A percentile compares a stretch with the other conserved stretches of the same genome.
Evolutionary conservation across 2,888 invertebrate species (phyloP).

Genomic region (Xestia xanthographa): DNA sequence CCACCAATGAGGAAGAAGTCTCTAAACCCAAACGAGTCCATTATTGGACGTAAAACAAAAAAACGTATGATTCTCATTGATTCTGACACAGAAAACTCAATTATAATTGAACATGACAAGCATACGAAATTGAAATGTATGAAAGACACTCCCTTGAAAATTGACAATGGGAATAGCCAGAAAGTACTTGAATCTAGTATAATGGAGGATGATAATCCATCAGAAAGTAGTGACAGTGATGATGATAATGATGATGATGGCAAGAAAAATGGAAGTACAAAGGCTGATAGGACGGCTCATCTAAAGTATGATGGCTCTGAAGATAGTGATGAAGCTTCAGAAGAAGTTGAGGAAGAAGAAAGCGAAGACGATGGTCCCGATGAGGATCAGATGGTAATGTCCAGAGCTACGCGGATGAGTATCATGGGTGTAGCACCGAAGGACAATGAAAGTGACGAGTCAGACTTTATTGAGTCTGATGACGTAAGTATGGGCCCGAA

Average conservation of each 20-base stretch:
- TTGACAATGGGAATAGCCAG: slow-evolving; percentile 58
- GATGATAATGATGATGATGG: slow-evolving; percentile 14
- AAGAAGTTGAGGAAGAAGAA: slow-evolving; percentile 53
- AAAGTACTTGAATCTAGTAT: slow-evolving; percentile 50
- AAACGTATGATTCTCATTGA: slow-evolving; percentile 83
- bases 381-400: slow-evolving; percentile 87
- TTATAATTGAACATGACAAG: slow-evolving; percentile 80
- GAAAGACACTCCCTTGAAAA: slow-evolving; percentile 83
- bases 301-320: slow-evolving; percentile 43
- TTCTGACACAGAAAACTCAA: slow-evolving; percentile 86
- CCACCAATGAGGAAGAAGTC: slow-evolving; percentile 70
- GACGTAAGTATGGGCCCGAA: slow-evolving; percentile 76
- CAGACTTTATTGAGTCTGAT: slow-evolving; percentile 87
- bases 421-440: slow-evolving; percentile 87
- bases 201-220: slow-evolving; percentile 37
- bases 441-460: slow-evolving; percentile 84
- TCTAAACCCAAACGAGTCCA: slow-evolving; percentile 71
- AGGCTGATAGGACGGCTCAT: slow-evolving; percentile 28
- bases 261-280: slow-evolving; percentile 16
- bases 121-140: slow-evolving; percentile 80
- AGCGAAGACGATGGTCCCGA: slow-evolving; percentile 77
- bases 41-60: slow-evolving; percentile 76
- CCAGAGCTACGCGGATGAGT: slow-evolving; percentile 87
- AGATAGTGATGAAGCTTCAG: slow-evolving; percentile 28
- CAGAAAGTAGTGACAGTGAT: slow-evolving; percentile 19